Evolutionary conservation across 2,113 vertebrate genomes (phyloP).

Genomic region (Charadrius vociferus): DNA sequence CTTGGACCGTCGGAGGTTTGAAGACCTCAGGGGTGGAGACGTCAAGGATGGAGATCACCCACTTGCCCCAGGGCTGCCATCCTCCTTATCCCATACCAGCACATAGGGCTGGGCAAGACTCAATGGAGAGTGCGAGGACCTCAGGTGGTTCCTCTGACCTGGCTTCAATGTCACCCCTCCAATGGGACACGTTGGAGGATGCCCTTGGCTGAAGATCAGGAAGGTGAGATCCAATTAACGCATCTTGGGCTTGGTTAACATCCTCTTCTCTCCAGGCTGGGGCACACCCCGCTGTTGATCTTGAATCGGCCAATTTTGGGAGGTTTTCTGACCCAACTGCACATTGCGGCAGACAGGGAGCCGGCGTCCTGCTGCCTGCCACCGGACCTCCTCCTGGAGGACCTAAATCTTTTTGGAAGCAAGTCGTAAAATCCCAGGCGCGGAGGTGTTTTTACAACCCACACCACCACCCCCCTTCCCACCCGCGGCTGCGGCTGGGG

Average conservation of each 20-base stretch:
- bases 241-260: neutral
- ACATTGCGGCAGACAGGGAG: rapidly evolving
- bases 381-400: neutral
- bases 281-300: neutral
- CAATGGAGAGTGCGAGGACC: rapidly evolving
- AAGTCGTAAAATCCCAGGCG: neutral
- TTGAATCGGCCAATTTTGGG: neutral
- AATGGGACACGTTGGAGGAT: neutral
- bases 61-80: neutral
- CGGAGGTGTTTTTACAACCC: neutral
- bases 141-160: neutral
- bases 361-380: neutral
- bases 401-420: neutral
- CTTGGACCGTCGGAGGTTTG: neutral
- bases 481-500: neutral
- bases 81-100: neutral
- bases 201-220: neutral
- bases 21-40: neutral
- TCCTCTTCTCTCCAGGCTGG: neutral
- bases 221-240: neutral
- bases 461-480: neutral
- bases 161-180: neutral
- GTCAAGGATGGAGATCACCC: neutral
- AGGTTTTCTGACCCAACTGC: neutral
- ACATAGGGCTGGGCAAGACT: neutral